These are phyloP conservation scores for Conistra vaccinii DNA, from an alignment of 2,888 invertebrate species.

Conservation along the genomic window DNA sequence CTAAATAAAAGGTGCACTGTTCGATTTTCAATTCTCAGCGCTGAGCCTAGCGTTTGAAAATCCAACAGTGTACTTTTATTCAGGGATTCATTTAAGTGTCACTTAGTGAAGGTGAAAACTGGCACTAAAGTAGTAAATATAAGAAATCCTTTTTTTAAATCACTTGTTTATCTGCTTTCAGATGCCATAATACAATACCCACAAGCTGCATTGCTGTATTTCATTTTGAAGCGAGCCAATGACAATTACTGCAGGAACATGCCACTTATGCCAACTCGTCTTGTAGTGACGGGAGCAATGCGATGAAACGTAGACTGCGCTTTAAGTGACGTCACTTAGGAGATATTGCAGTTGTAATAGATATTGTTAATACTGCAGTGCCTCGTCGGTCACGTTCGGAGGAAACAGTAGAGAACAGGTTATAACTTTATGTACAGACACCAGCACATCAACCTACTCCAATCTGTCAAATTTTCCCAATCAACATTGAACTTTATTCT, in stretches of 20 bases:
- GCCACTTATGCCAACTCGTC: no score
- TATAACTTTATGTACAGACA: background rate
- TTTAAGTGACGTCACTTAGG: slow-evolving; percentile 18
- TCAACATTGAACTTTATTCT: no score
- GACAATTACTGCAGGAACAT: background rate
- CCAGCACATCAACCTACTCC: no score
- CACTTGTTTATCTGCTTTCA: background rate
- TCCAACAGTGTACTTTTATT: no score
- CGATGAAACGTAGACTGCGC: background rate
- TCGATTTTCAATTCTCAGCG: no score
- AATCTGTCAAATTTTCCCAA: no score
- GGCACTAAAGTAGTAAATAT: background rate
- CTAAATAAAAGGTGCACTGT: no score
- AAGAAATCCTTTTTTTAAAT: background rate
- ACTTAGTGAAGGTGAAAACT: no score
- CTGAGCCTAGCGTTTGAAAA: no score
- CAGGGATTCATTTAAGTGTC: no score
- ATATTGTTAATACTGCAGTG: background rate
- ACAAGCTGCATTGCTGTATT: background rate
- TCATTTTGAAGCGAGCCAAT: background rate
- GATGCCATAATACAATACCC: background rate
- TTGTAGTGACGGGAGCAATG: background rate
- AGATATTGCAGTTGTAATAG: slow-evolving; percentile 4
- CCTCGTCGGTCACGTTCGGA: background rate
- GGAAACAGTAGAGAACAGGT: background rate